Evolutionary conservation across 1,140 invertebrate species (phyloP).

Genomic region (Uloborus diversus): DNA sequence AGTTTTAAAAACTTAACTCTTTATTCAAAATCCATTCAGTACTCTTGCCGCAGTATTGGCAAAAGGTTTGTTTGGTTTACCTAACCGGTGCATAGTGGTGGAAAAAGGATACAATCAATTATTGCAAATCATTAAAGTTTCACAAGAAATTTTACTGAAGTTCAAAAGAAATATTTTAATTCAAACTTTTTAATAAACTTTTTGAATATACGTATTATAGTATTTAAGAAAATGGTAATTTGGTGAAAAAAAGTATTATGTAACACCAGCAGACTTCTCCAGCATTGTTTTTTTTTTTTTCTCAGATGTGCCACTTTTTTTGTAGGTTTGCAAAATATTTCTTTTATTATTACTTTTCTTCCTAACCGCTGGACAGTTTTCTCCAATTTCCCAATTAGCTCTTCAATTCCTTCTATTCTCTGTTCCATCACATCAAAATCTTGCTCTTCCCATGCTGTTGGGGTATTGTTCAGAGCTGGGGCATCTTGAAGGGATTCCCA

Average conservation of each 20-base stretch:
- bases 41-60: no score
- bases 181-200: neutral
- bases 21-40: no score
- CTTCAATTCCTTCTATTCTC: constrained; percentile 70
- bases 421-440: constrained; percentile 65
- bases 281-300: neutral
- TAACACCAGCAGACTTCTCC: neutral
- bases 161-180: neutral
- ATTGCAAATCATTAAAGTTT: neutral
- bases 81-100: no score
- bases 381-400: constrained; percentile 69
- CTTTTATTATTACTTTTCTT: constrained; percentile 62
- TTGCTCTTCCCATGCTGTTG: neutral
- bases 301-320: neutral
- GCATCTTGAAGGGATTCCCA: neutral
- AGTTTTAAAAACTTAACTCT: no score
- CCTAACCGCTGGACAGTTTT: constrained; percentile 70
- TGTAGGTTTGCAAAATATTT: neutral
- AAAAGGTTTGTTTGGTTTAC: no score
- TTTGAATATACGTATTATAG: neutral
- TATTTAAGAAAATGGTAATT: neutral
- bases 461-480: neutral
- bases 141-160: no score
- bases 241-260: neutral
- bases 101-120: neutral